phyloP scores from a whole-genome alignment of 2,113 vertebrate species.

The Riparia riparia region DNA sequence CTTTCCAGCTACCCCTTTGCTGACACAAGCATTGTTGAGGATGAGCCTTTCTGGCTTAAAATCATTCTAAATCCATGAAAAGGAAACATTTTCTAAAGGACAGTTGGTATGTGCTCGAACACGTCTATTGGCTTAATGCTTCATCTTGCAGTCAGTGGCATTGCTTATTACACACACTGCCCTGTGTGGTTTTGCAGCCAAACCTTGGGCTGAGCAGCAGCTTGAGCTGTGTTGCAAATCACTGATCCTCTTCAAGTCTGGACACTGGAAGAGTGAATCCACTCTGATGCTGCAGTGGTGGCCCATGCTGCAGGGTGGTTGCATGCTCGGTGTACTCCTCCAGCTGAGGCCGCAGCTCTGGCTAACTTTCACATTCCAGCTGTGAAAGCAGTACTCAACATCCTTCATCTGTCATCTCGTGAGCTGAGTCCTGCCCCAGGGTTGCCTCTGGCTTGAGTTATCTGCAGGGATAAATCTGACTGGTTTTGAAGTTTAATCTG shows the following conservation, averaged over 20 bases:
- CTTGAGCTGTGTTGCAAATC: not conserved
- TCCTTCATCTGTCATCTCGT: not conserved
- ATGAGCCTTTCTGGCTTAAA: not conserved
- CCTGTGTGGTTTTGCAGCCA: not conserved
- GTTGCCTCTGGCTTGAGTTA: not conserved
- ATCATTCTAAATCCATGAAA: not conserved
- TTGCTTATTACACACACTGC: not conserved
- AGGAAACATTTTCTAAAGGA: not conserved
- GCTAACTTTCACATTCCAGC: not conserved
- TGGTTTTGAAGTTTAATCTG: not conserved
- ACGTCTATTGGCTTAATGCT: not conserved
- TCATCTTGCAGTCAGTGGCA: not conserved
- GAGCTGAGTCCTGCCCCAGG: not conserved
- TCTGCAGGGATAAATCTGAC: not conserved
- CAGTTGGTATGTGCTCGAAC: not conserved
- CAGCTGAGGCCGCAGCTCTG: not conserved
- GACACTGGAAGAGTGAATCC: not conserved
- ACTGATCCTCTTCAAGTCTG: fast-evolving
- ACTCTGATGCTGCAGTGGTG: not conserved
- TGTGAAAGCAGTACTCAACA: not conserved
- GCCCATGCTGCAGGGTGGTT: fast-evolving
- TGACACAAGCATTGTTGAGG: not conserved
- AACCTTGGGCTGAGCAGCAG: not conserved
- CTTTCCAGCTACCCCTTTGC: not conserved
- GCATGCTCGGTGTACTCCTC: fast-evolving